phyloP scores from a whole-genome alignment of 2,113 vertebrate genomes.

The Hypocryptadius cinnamomeus region DNA sequence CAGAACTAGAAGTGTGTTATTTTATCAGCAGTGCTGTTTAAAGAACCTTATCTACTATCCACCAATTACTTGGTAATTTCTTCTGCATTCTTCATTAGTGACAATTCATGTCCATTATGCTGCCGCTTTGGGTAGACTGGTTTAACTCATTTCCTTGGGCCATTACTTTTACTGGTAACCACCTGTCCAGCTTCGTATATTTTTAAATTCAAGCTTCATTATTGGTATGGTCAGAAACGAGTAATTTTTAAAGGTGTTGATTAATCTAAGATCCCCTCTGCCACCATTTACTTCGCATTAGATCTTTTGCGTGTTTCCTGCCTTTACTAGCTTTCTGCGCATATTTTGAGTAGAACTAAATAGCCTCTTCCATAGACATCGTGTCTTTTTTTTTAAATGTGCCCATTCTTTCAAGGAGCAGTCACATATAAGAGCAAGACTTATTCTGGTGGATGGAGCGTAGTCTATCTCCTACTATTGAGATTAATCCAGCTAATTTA shows the following conservation, averaged over 20 bases:
- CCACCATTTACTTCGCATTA: background rate
- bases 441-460: background rate
- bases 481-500: slow-evolving; percentile 39
- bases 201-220: background rate
- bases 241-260: background rate
- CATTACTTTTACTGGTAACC: background rate
- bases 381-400: background rate
- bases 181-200: background rate
- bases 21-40: background rate
- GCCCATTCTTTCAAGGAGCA: slow-evolving; percentile 2
- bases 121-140: background rate
- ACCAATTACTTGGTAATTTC: background rate
- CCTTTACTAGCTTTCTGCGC: background rate
- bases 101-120: background rate
- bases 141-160: background rate
- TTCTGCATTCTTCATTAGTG: background rate
- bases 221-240: background rate
- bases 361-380: background rate
- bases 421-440: background rate
- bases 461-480: background rate
- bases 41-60: background rate
- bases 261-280: background rate
- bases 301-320: background rate
- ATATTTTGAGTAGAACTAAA: background rate
- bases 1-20: background rate